phyloP scores from a whole-genome alignment of 1,140 invertebrate genomes.

The Muscidifurax raptorellus region DNA sequence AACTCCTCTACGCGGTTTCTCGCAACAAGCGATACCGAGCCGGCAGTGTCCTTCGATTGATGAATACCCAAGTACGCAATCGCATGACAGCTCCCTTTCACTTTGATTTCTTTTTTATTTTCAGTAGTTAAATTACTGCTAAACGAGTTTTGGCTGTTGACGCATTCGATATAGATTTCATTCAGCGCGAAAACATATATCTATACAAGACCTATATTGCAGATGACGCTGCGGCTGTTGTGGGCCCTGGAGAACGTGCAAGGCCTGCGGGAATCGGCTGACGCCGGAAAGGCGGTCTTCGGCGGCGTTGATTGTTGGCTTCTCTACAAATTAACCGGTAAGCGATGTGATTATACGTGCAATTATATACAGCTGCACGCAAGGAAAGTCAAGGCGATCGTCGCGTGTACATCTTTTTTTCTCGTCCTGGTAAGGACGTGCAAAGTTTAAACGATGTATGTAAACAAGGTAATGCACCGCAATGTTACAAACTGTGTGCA shows the following conservation, averaged over 20 bases:
- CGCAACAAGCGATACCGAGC: constrained; percentile 88
- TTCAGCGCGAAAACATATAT: too few species aligned
- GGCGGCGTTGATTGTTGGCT: constrained; percentile 97
- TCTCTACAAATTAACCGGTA: constrained; percentile 85
- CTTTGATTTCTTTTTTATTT: not conserved
- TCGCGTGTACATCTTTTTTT: too few species aligned
- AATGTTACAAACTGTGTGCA: too few species aligned
- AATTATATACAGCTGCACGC: not conserved
- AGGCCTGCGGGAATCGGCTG: constrained; percentile 79
- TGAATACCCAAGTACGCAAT: constrained; percentile 84
- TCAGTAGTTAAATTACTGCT: not conserved
- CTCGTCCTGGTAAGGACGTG: too few species aligned
- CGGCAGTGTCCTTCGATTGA: constrained; percentile 85
- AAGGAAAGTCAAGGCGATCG: not conserved
- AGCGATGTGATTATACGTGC: not conserved
- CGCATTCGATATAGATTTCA: not conserved
- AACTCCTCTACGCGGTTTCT: constrained; percentile 84
- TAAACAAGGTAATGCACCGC: too few species aligned
- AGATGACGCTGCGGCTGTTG: constrained; percentile 87
- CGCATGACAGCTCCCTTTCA: not conserved
- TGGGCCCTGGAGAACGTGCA: constrained; percentile 87
- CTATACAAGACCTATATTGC: too few species aligned
- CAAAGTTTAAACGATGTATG: too few species aligned
- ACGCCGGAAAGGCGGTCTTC: constrained; percentile 82
- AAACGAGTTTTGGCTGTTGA: too few species aligned